Base-by-base conservation (phyloP, 2,888 invertebrate genomes). In the Belgica antarctica region DNA sequence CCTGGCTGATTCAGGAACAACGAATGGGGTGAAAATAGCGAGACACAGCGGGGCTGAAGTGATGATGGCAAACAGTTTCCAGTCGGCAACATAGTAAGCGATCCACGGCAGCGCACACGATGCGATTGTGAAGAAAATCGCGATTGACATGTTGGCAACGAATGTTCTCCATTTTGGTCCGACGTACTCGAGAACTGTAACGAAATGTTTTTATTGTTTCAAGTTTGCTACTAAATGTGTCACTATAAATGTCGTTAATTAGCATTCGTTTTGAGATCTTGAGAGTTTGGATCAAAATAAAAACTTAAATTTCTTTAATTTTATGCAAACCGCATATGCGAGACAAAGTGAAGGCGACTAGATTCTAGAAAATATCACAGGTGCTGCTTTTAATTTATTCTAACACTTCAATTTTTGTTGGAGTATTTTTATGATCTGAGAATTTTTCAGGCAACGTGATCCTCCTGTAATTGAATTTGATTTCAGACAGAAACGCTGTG, bases 121-220 rank as follows among this genome's bases (percentile, higher is more conserved):
- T 1, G 92, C 92, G 62, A 88, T 80, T 0, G 93, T 92, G 82
- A 93, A 93, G 83, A 92, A 93, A 46, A 93, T 81, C 0, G 93
- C 93, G 62, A 94, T 93, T 0, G 92, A 92, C 89, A 94, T 91
- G 78, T 94, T 94, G 22, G 93, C 93, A 0, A 94, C 93, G 77
- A 93, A 90, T 0, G 93, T 93, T 12, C 94, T 84, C 89, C 92
- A 93, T 81, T 90, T 90, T 36, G 92, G 93, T 10, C 93, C 93
- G 2, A 93, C 92, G 79, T 93, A 93, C 77, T 94, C 93, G 72
- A 93, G 77, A 41, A 92, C 93, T 93, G 79, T 15, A 41, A 41
- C 41, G n/a, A 41, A n/a, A 31, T 31, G 34, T 31, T 31, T 31
- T 31, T 8, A 31, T 31, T 5, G 12, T 8, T 12, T 31, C 34